A percentile compares a stretch with the other conserved stretches of the same genome.
Evolutionary conservation across 2,888 invertebrate species (phyloP).

Genomic region (Drosophila lacicola): DNA sequence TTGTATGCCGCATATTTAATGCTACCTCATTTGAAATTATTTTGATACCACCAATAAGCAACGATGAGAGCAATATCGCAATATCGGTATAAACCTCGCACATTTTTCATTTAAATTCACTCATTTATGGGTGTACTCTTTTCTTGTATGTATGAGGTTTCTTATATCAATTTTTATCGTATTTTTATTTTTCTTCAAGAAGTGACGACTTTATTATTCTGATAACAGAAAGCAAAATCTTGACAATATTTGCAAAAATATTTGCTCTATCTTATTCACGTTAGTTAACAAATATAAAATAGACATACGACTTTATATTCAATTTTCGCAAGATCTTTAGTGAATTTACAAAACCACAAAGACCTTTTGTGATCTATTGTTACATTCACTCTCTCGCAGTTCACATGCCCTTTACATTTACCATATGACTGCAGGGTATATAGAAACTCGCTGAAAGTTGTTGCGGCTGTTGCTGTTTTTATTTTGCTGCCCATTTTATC

Average conservation of each 20-base stretch:
- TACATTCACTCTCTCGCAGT: constrained; percentile 44
- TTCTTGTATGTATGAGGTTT: too few relatives aligned
- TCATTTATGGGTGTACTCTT: too few relatives aligned
- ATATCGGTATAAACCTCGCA: too few relatives aligned
- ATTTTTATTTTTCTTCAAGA: too few relatives aligned
- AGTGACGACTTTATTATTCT: too few relatives aligned
- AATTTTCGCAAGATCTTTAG: background rate
- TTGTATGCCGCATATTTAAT: background rate
- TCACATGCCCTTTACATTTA: constrained; percentile 66
- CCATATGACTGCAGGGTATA: constrained; percentile 67
- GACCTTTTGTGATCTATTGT: constrained; percentile 15
- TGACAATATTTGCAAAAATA: too few relatives aligned
- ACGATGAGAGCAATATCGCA: background rate
- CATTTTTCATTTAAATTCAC: too few relatives aligned
- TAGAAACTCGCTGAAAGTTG: constrained; percentile 36
- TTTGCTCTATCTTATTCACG: too few relatives aligned
- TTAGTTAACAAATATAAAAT: background rate
- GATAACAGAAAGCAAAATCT: too few relatives aligned
- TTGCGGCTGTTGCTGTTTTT: constrained; percentile 21
- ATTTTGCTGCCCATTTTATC: constrained; percentile 47
- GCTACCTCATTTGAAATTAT: background rate
- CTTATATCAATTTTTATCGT: too few relatives aligned
- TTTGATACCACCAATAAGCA: background rate
- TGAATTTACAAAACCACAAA: background rate
- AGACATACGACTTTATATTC: background rate